Conservation (phyloP, 2,797 vertebrate genomes). For the Poeciliopsis infans region DNA sequence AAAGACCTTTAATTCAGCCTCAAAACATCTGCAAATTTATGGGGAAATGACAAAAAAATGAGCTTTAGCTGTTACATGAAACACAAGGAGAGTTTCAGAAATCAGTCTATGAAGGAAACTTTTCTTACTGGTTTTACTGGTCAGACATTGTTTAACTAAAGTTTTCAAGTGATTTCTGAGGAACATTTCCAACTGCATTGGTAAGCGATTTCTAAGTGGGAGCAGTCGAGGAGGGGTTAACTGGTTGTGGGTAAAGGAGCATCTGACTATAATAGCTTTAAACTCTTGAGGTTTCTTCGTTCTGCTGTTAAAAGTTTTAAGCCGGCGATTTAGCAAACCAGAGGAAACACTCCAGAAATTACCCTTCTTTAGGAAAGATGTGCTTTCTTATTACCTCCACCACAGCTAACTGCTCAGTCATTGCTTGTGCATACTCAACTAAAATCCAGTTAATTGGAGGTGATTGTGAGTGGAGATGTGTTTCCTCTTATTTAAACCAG, state of each 20-base stretch:
- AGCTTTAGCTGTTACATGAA: not conserved
- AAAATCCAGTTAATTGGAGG: conserved; percentile 61
- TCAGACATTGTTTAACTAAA: not conserved
- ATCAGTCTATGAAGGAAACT: not conserved
- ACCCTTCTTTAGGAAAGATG: conserved; percentile 46
- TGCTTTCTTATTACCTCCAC: conserved; percentile 57
- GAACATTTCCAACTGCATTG: not conserved
- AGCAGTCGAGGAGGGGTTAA: conserved; percentile 13
- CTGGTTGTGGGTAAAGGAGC: conserved; percentile 24
- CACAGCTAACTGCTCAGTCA: conserved; percentile 54
- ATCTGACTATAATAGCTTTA: conserved; percentile 35
- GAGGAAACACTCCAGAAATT: conserved; percentile 57
- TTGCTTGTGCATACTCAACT: conserved; percentile 58
- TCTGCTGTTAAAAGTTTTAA: conserved; percentile 47
- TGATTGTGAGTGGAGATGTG: conserved; percentile 31
- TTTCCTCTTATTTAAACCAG: conserved; percentile 15
- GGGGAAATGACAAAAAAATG: not conserved
- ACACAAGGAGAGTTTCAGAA: not conserved
- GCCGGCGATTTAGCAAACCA: conserved; percentile 27
- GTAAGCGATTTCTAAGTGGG: not conserved
- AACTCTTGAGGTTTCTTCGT: conserved; percentile 32
- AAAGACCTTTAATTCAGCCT: not conserved
- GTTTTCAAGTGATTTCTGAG: not conserved
- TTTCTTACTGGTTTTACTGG: not conserved
- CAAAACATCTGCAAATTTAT: not conserved